Percentiles rank a stretch among this genome's conserved stretches.
Evolutionary conservation across 2,888 invertebrate species (phyloP).

Genomic region (Lasioglossum leucozonium): DNA sequence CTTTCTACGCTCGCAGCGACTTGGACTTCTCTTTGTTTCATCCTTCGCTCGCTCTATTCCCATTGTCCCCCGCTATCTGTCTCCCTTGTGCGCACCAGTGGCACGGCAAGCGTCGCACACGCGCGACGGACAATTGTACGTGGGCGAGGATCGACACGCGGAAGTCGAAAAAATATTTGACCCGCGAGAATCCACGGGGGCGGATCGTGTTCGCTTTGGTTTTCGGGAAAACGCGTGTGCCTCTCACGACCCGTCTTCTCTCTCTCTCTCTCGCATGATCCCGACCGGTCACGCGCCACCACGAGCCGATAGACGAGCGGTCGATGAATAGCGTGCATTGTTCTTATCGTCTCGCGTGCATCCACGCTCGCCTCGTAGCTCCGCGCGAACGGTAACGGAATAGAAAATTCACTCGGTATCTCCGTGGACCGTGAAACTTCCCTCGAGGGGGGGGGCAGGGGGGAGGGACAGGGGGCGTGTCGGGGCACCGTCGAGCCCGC

Average conservation of each 20-base stretch:
- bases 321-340: conserved; percentile 66
- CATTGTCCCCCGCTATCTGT: not conserved
- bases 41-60: not conserved
- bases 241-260: not conserved
- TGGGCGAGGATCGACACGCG: conserved; percentile 16
- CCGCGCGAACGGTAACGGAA: conserved; percentile 7
- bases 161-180: conserved; percentile 55
- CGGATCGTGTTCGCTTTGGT: not conserved
- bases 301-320: conserved; percentile 30
- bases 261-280: conserved; percentile 23
- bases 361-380: conserved; percentile 6
- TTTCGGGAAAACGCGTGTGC: not conserved
- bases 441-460: no score
- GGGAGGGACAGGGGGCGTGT: conserved; percentile 19
- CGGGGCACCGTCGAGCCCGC: conserved; percentile 30
- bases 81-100: not conserved
- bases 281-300: conserved; percentile 43
- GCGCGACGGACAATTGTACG: conserved; percentile 26
- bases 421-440: not conserved
- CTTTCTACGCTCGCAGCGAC: conserved; percentile 14
- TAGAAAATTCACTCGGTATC: conserved; percentile 1
- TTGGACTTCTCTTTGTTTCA: conserved; percentile 15
- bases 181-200: conserved; percentile 21
- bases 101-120: conserved; percentile 22
- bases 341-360: conserved; percentile 55